Conservation (phyloP, 1,140 invertebrate genomes). For the Magallana angulata region DNA sequence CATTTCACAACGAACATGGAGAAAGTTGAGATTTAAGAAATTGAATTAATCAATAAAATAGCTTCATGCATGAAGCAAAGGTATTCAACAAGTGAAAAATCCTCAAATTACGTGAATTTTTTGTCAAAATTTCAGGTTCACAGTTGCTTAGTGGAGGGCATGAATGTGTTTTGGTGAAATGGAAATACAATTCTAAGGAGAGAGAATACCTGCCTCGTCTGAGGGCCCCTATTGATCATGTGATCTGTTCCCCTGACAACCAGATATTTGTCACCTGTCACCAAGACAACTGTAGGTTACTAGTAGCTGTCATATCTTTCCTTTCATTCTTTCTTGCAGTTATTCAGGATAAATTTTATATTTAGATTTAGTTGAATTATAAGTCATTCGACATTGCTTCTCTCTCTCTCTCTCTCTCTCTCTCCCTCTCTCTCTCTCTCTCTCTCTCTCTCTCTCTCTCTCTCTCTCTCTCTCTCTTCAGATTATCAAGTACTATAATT, state of each 20-base stretch:
- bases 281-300: conserved; percentile 81
- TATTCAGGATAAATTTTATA: no score
- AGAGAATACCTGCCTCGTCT: conserved; percentile 87
- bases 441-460: background rate
- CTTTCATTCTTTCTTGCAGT: background rate
- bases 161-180: conserved; percentile 90
- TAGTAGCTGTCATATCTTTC: background rate
- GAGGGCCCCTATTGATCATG: conserved; percentile 85
- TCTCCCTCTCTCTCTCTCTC: no score
- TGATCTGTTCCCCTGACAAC: conserved; percentile 85
- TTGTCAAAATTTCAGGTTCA: conserved; percentile 79
- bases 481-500: no score
- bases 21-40: no score
- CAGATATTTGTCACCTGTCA: conserved; percentile 85
- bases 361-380: no score
- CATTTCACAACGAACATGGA: no score
- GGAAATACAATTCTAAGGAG: conserved; percentile 81
- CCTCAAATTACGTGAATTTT: no score
- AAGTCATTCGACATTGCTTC: background rate
- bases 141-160: conserved; percentile 88
- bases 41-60: no score
- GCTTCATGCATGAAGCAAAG: no score
- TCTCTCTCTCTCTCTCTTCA: no score
- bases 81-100: no score
- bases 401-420: background rate